Evolutionary conservation across 2,888 invertebrate genomes (phyloP).

Genomic region (Linyphia triangularis): DNA sequence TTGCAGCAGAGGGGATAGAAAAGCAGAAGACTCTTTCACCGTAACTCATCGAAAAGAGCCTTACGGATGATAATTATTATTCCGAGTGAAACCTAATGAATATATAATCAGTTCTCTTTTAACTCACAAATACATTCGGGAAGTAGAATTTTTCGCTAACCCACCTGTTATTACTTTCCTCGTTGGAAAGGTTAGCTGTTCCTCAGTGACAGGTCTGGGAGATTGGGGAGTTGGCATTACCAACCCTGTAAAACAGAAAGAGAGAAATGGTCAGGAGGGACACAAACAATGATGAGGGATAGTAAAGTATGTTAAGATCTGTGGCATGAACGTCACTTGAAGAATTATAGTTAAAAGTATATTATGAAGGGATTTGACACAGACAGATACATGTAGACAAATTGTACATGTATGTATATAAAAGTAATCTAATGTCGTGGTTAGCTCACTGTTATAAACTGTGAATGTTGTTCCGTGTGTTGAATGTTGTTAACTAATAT

Average conservation of each 20-base stretch:
- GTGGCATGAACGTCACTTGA: too few species aligned
- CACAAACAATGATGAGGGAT: not conserved
- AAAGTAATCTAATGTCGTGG: too few species aligned
- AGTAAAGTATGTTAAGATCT: too few species aligned
- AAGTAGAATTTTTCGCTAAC: constrained; percentile 48
- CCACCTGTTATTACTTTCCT: constrained; percentile 64
- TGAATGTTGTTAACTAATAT: too few species aligned
- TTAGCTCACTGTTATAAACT: too few species aligned
- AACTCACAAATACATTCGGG: constrained; percentile 24
- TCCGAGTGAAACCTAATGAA: constrained; percentile 61
- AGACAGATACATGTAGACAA: too few species aligned
- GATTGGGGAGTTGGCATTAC: constrained; percentile 37
- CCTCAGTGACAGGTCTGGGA: constrained; percentile 41
- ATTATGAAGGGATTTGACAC: too few species aligned
- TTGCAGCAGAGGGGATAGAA: constrained; percentile 27
- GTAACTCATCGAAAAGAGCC: constrained; percentile 34
- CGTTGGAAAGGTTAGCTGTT: constrained; percentile 39
- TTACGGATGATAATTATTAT: constrained; percentile 62
- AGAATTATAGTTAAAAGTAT: too few species aligned
- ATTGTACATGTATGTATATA: too few species aligned
- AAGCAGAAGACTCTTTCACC: not conserved
- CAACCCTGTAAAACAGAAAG: constrained; percentile 41
- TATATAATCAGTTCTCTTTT: constrained; percentile 63
- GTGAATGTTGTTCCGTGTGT: too few species aligned
- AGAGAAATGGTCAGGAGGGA: not conserved